A percentile compares a stretch with the other conserved stretches of the same genome.
These are phyloP conservation scores for Drosophila pseudotalamancana DNA, from an alignment of 2,888 invertebrate genomes.

Conservation along the genomic window DNA sequence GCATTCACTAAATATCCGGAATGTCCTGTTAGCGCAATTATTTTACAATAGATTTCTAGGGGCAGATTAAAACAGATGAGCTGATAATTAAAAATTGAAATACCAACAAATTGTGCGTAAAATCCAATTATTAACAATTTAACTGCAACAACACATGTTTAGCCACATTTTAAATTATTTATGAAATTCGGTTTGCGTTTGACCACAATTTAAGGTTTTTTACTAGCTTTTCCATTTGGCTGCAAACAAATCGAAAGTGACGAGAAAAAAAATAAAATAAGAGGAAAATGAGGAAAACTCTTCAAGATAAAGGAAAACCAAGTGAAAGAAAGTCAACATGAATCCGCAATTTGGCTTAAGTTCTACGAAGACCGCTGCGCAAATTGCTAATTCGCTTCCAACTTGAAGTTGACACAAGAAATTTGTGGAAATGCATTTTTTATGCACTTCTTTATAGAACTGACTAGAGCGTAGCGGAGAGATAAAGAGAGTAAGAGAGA, in stretches of 20 bases:
- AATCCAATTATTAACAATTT: slow-evolving; percentile 12
- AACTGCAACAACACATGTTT: neutral
- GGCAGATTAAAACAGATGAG: slow-evolving; percentile 52
- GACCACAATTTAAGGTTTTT: neutral
- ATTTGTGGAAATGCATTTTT: slow-evolving; percentile 64
- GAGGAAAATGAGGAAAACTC: neutral
- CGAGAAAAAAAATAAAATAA: slow-evolving; percentile 2
- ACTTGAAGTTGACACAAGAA: slow-evolving; percentile 68
- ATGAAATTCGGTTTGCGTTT: neutral
- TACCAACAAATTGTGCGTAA: slow-evolving; percentile 36
- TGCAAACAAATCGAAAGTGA: slow-evolving; percentile 25
- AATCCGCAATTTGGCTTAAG: slow-evolving; percentile 64
- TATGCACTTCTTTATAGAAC: slow-evolving; percentile 13
- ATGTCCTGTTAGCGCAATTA: slow-evolving; percentile 16
- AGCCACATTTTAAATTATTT: slow-evolving; percentile 1
- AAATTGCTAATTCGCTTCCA: slow-evolving; percentile 66
- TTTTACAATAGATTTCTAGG: slow-evolving; percentile 33
- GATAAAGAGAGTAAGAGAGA: slow-evolving; percentile 1
- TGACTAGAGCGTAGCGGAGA: neutral
- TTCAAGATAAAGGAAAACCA: slow-evolving; percentile 19
- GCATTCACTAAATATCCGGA: slow-evolving; percentile 9
- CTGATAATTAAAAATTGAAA: slow-evolving; percentile 62
- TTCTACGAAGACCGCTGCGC: slow-evolving; percentile 46
- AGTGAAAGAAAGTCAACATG: slow-evolving; percentile 60
- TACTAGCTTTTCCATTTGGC: slow-evolving; percentile 37